Conservation (phyloP, 2,888 invertebrate species). For the Drosophila nr. perissopoda region DNA sequence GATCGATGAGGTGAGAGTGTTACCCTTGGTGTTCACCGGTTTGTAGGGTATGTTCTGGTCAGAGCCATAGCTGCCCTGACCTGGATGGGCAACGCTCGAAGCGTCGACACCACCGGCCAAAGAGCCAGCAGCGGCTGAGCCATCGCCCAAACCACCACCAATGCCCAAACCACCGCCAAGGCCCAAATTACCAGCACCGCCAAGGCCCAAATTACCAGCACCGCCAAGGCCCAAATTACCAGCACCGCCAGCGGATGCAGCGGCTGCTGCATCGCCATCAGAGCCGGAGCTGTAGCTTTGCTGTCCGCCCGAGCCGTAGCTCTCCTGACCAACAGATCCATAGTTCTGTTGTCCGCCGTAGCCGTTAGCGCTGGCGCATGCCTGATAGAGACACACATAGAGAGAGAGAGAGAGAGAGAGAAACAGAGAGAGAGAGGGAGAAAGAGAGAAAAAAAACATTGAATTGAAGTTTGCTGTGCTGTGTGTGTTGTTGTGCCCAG, state of each 20-base stretch:
- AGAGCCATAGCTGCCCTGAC: slow-evolving; percentile 62
- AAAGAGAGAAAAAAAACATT: background rate
- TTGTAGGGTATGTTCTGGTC: slow-evolving; percentile 79
- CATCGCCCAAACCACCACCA: slow-evolving; percentile 36
- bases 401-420: background rate
- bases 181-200: slow-evolving; percentile 45
- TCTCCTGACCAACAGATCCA: slow-evolving; percentile 48
- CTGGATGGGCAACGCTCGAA: slow-evolving; percentile 50
- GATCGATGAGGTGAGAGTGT: slow-evolving; percentile 79
- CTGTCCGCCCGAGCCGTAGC: slow-evolving; percentile 55
- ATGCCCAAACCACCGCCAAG: slow-evolving; percentile 33
- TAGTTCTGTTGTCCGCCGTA: slow-evolving; percentile 59
- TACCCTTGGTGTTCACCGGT: slow-evolving; percentile 78
- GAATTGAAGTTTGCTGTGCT: slow-evolving; percentile 1
- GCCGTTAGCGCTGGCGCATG: slow-evolving; percentile 67
- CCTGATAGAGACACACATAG: slow-evolving; percentile 35
- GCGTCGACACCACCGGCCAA: slow-evolving; percentile 51
- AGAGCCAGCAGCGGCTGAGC: slow-evolving; percentile 33
- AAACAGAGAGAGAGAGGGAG: background rate
- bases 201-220: slow-evolving; percentile 39
- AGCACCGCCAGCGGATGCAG: slow-evolving; percentile 49
- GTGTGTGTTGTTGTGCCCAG: background rate
- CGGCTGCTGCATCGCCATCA: slow-evolving; percentile 55
- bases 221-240: slow-evolving; percentile 38
- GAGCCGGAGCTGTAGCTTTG: slow-evolving; percentile 41